Percentiles rank a stretch among this genome's conserved stretches.
phyloP scores from a whole-genome alignment of 2,797 vertebrate species.

The Sebastes goodei region DNA sequence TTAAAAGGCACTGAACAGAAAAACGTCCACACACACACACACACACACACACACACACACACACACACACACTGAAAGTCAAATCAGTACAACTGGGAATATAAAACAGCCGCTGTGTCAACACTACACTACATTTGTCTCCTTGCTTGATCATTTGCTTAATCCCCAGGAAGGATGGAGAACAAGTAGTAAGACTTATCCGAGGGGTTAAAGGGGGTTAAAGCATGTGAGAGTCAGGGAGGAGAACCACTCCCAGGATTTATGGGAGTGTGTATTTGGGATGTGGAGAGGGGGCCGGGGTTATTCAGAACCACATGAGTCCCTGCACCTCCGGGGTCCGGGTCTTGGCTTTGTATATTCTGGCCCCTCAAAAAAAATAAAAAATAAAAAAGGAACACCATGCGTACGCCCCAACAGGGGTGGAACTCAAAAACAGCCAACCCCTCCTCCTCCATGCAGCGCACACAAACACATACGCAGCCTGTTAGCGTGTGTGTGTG shows the following conservation, averaged over 20 bases:
- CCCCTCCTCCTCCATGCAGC: not conserved
- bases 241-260: constrained; percentile 41
- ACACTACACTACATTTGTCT: not conserved
- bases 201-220: constrained; percentile 41
- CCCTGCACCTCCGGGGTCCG: constrained; percentile 20
- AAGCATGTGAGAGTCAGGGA: constrained; percentile 46
- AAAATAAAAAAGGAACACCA: constrained; percentile 14
- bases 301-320: constrained; percentile 34
- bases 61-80: not conserved
- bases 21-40: not conserved
- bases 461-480: constrained; percentile 21
- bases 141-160: constrained; percentile 34
- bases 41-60: not conserved
- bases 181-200: constrained; percentile 5
- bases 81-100: not conserved
- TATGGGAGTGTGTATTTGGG: not conserved
- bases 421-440: constrained; percentile 1
- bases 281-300: constrained; percentile 4
- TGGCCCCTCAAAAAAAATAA: not conserved
- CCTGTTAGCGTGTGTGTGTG: constrained; percentile 55
- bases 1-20: not conserved
- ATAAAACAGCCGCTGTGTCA: not conserved
- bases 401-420: constrained; percentile 22
- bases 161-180: constrained; percentile 23
- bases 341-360: constrained; percentile 16